phyloP scores from a whole-genome alignment of 2,113 vertebrate genomes.

The Cricetomys ansorgei region DNA sequence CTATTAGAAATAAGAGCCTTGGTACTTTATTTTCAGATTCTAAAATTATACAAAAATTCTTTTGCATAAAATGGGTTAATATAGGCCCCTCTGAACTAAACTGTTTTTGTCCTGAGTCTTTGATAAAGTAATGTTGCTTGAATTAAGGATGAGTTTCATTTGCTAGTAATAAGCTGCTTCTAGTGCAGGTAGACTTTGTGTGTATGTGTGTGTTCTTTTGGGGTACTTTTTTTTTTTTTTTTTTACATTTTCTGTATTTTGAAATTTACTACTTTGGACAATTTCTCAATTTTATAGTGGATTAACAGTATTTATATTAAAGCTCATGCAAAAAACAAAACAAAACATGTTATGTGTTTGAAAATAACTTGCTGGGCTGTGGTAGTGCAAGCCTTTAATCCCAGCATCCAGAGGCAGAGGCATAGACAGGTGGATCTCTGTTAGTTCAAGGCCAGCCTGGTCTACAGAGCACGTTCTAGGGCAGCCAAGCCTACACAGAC shows the following conservation, averaged over 20 bases:
- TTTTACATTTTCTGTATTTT: background rate
- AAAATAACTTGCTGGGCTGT: too few relatives aligned
- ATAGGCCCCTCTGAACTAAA: background rate
- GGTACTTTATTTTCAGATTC: constrained; percentile 29
- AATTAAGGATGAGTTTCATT: constrained; percentile 53
- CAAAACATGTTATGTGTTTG: background rate
- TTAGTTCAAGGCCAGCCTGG: too few relatives aligned
- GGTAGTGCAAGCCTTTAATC: too few relatives aligned
- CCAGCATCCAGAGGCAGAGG: too few relatives aligned
- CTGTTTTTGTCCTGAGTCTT: background rate
- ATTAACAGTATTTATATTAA: constrained; percentile 27
- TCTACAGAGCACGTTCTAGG: too few relatives aligned
- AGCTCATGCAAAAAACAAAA: background rate
- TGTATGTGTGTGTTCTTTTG: background rate
- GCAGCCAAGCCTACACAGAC: too few relatives aligned
- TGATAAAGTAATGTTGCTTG: background rate
- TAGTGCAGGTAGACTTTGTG: background rate
- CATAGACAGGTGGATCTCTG: too few relatives aligned
- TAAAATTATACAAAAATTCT: background rate
- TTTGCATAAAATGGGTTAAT: background rate
- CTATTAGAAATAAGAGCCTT: constrained; percentile 28
- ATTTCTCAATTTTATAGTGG: constrained; percentile 34
- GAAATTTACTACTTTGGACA: background rate
- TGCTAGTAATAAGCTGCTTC: constrained; percentile 15
- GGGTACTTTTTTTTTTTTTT: constrained; percentile 17